Evolutionary conservation across 30 jellyfish, hydroid and myxozoan species (phyloP), one percentile per base, ranked within the genome.

Genomic region (Turritopsis rubra): DNA sequence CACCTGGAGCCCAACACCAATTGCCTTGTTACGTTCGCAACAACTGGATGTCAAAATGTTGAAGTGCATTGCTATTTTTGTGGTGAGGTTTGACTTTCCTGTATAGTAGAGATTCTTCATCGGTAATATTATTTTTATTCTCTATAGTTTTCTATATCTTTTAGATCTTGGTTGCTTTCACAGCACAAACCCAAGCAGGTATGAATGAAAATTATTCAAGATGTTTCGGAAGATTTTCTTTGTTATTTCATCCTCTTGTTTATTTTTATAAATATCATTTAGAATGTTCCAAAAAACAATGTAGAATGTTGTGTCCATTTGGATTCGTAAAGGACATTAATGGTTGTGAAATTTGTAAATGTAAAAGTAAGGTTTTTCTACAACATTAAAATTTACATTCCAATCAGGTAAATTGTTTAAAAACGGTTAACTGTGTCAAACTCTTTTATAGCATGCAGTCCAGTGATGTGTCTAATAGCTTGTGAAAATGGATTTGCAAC

Each of bases 401-500:
- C 60, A n/a, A n/a, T n/a, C n/a, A n/a, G n/a, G n/a, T n/a, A n/a
- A n/a, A n/a, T n/a, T n/a, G n/a, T n/a, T n/a, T 41, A 13, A 41
- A 41, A 3, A 41, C 60, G 13, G 9, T 3, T 41, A 41, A 41
- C 28, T 68, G 8, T 68, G 9, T 68, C 30, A 68, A n/a, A n/a
- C 17, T 68, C 19, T 68, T 68, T 8, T 68, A 9, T 68, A 68
- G 77, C 9, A 19, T 68, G 77, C 77, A n/a, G 31, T 27, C 28
- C 28, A 27, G 30, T n/a, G 77, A 23, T 9, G 8, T 68, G 77
- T 27, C 16, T 8, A 68, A 68, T 68, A 27, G 9, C 9, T 19
- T 68, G 77, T 27, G 30, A 68, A 68, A 68, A 68, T 27, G 77
- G 77, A 68, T 68, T 68, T 68, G 23, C 16, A 19, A 68, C 28